phyloP scores from a whole-genome alignment of 2,113 vertebrate species.

The Bubo blakistoni region DNA sequence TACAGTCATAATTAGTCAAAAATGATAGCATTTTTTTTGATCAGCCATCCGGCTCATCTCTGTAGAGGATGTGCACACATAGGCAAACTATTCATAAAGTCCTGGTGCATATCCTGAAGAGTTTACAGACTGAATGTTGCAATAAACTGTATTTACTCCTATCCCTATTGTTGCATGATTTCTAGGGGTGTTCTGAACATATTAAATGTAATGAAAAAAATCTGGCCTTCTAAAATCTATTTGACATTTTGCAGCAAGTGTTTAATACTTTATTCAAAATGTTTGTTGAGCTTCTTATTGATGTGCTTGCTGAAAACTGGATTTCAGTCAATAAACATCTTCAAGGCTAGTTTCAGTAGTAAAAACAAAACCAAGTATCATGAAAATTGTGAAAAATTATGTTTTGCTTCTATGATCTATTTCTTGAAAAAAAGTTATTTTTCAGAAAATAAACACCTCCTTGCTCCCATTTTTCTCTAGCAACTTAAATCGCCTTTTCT shows the following conservation, averaged over 20 bases:
- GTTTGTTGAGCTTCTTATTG: background rate
- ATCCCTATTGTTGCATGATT: background rate
- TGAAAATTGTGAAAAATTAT: background rate
- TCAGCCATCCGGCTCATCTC: background rate
- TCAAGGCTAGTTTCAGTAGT: background rate
- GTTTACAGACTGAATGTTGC: background rate
- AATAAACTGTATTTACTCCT: background rate
- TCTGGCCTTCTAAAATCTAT: conserved; percentile 2
- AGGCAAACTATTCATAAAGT: background rate
- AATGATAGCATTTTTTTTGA: background rate
- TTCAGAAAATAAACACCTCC: background rate
- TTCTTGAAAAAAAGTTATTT: background rate
- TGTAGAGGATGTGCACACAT: background rate
- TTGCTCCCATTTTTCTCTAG: background rate
- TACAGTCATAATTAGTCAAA: background rate
- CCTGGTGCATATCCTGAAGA: background rate
- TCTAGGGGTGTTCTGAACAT: background rate
- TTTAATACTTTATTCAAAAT: conserved; percentile 24
- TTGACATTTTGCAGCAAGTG: conserved; percentile 4
- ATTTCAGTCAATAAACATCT: background rate
- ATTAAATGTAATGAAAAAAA: background rate
- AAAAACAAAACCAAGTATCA: background rate
- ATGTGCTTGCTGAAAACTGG: conserved; percentile 8
- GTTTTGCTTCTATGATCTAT: background rate
- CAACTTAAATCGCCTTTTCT: background rate